phyloP scores from a whole-genome alignment of 2,797 vertebrate species.

The Poeciliopsis gracilis region DNA sequence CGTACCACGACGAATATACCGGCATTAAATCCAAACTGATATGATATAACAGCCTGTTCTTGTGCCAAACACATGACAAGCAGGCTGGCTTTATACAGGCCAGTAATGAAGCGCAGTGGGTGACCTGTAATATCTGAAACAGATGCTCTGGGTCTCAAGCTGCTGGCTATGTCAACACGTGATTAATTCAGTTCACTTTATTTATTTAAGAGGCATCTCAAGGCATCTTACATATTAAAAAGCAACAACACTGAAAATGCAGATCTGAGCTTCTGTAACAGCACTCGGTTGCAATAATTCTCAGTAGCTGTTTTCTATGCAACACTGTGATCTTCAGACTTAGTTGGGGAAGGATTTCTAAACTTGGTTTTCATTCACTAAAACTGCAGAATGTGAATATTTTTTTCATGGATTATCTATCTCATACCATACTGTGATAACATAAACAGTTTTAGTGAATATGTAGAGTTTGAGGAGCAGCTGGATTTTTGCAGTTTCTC shows the following conservation, averaged over 20 bases:
- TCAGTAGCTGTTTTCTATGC: not conserved
- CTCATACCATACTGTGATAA: too few relatives aligned
- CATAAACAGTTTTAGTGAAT: too few relatives aligned
- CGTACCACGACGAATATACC: not conserved
- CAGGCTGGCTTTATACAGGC: not conserved
- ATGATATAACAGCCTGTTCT: not conserved
- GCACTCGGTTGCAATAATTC: not conserved
- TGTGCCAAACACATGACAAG: not conserved
- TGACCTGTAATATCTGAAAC: not conserved
- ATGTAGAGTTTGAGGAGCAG: not conserved
- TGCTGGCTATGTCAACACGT: not conserved
- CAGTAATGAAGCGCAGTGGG: not conserved
- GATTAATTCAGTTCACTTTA: not conserved
- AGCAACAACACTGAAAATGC: not conserved
- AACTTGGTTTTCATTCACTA: not conserved
- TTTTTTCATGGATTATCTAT: too few relatives aligned
- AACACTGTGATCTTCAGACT: not conserved
- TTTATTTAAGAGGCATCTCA: not conserved
- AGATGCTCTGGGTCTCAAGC: not conserved
- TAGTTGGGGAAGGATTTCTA: not conserved
- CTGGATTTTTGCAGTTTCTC: not conserved
- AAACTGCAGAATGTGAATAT: too few relatives aligned
- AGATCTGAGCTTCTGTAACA: not conserved
- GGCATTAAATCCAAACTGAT: slow-evolving; percentile 1
- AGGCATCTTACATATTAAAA: not conserved